phyloP scores from a whole-genome alignment of 2,113 vertebrate species.

The Diglossa brunneiventris region DNA sequence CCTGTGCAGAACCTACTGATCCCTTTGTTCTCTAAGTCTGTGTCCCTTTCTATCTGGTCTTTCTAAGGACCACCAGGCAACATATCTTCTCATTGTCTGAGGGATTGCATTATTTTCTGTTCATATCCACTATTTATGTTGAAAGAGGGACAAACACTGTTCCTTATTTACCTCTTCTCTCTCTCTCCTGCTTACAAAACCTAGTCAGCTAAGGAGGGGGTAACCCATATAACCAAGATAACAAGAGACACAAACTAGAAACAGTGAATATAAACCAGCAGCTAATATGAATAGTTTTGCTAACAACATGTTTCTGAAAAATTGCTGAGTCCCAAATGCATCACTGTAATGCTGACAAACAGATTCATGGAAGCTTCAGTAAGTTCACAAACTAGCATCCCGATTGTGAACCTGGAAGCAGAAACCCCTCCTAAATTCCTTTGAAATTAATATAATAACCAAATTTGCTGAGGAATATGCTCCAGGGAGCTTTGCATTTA shows the following conservation, averaged over 20 bases:
- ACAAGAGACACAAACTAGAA: not conserved
- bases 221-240: not conserved
- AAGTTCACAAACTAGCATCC: not conserved
- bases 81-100: not conserved
- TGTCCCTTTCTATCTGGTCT: not conserved
- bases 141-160: not conserved
- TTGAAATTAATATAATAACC: not conserved
- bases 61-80: not conserved
- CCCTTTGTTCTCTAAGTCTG: not conserved
- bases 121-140: not conserved
- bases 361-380: not conserved
- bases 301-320: not conserved
- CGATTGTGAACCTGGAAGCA: not conserved
- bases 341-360: not conserved
- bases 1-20: not conserved
- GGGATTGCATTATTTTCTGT: not conserved
- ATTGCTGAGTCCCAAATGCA: not conserved
- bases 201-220: not conserved
- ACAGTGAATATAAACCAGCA: not conserved
- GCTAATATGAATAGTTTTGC: not conserved
- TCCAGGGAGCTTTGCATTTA: constrained; percentile 12
- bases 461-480: not conserved
- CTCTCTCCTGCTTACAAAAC: not conserved
- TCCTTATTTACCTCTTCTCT: not conserved
- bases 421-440: not conserved